phyloP scores from a whole-genome alignment of 37 sponge, comb jelly and placozoan genomes.

The Hormiphora californensis region DNA sequence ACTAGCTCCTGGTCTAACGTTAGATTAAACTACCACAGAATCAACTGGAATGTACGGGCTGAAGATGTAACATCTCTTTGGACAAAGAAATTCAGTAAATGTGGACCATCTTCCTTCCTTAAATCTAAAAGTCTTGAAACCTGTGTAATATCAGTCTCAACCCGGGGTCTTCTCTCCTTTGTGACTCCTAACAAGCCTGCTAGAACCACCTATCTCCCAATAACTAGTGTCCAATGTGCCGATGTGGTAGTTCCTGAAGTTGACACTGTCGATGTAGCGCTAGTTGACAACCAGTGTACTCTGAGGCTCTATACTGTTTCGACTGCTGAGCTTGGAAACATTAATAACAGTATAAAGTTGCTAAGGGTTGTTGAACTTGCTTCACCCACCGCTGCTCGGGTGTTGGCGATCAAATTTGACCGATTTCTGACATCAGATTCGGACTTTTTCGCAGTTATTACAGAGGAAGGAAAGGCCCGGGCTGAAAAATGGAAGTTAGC shows the following conservation, averaged over 20 bases:
- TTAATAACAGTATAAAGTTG: no score
- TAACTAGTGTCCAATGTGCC: conserved; percentile 7
- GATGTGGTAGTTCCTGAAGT: not conserved
- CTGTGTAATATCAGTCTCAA: conserved; percentile 16
- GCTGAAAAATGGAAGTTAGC: conserved; percentile 41
- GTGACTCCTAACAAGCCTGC: not conserved
- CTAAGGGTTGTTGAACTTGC: no score
- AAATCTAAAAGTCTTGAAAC: conserved; percentile 15
- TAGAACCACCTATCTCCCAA: conserved; percentile 19
- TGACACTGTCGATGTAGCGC: not conserved
- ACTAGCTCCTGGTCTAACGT: conserved; percentile 27
- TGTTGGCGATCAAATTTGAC: conserved; percentile 48
- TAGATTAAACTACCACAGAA: conserved; percentile 4
- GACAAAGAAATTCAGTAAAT: conserved; percentile 9
- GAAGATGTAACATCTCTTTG: conserved; percentile 16
- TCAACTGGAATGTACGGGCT: not conserved
- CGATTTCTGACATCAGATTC: conserved; percentile 14
- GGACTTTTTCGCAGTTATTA: not conserved
- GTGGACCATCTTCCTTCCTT: not conserved
- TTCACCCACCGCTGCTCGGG: no score
- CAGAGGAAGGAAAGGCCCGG: not conserved
- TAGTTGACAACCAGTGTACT: conserved; percentile 7
- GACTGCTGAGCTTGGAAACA: no score
- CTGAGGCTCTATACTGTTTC: conserved; percentile 27
- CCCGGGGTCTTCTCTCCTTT: conserved; percentile 23